These are phyloP conservation scores for Periparus ater DNA, from an alignment of 2,797 vertebrate species.

Conservation along the genomic window DNA sequence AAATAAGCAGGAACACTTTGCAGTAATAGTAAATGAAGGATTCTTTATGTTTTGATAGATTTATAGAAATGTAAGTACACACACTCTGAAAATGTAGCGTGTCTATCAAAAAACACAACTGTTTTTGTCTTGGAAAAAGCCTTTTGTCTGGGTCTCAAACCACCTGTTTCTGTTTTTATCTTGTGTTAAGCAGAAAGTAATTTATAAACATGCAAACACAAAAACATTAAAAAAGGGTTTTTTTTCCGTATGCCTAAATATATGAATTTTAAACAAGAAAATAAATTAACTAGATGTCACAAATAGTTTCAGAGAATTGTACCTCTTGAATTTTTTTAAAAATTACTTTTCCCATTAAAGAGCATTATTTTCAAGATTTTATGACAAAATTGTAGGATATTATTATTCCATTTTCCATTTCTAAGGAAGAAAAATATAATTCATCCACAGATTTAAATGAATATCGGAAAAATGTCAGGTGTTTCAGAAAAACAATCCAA, in stretches of 20 bases:
- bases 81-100: neutral
- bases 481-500: neutral
- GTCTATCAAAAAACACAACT: constrained; percentile 36
- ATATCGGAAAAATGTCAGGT: neutral
- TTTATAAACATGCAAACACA: neutral
- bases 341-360: neutral
- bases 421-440: neutral
- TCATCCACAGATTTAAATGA: neutral
- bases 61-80: constrained; percentile 51
- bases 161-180: constrained; percentile 24
- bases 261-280: neutral
- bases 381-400: neutral
- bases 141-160: neutral
- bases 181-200: neutral
- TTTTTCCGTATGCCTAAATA: neutral
- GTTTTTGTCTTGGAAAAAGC: neutral
- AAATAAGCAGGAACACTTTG: constrained; percentile 79
- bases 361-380: neutral
- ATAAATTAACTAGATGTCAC: neutral
- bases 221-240: neutral
- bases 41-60: constrained; percentile 68
- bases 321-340: neutral
- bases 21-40: constrained; percentile 73
- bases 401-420: neutral
- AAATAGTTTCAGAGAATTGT: neutral